Percentiles rank a stretch among this genome's conserved stretches.
Conservation (phyloP, 2,113 vertebrate genomes). For the Bubo blakistoni region DNA sequence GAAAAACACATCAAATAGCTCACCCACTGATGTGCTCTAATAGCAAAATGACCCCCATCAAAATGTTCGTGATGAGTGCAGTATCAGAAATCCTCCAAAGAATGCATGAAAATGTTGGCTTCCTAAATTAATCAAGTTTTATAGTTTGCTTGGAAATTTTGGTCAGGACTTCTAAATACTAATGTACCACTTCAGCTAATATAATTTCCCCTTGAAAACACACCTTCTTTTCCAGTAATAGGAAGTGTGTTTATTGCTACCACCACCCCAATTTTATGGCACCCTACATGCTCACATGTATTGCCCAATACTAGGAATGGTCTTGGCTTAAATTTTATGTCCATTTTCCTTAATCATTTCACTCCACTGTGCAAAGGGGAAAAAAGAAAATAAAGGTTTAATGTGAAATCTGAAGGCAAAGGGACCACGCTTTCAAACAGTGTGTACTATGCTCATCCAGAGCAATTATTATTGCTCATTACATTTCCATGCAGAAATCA, state of each 20-base stretch:
- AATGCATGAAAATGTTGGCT: conserved; percentile 18
- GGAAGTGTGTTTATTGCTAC: conserved; percentile 30
- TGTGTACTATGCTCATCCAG: conserved; percentile 3
- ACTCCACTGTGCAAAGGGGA: not conserved
- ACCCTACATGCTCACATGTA: not conserved
- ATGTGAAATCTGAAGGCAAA: conserved; percentile 43
- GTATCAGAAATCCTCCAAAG: conserved; percentile 39
- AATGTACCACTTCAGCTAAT: conserved; percentile 14
- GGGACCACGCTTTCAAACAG: not conserved
- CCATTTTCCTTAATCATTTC: conserved; percentile 16
- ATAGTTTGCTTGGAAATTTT: conserved; percentile 57
- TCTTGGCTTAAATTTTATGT: not conserved
- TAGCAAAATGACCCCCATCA: conserved; percentile 31
- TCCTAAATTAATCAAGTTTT: conserved; percentile 62
- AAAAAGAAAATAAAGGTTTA: conserved; percentile 55
- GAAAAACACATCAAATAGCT: conserved; percentile 50
- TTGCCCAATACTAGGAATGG: not conserved
- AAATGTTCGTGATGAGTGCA: not conserved
- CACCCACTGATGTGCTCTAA: conserved; percentile 13
- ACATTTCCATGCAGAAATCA: conserved; percentile 57
- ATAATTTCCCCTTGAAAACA: conserved; percentile 52
- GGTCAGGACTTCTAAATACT: conserved; percentile 34
- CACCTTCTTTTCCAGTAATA: conserved; percentile 55
- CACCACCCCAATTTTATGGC: conserved; percentile 29
- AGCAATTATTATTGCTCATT: conserved; percentile 58